Evolutionary conservation across 2,113 vertebrate species (phyloP).

Genomic region (Nymphicus hollandicus): DNA sequence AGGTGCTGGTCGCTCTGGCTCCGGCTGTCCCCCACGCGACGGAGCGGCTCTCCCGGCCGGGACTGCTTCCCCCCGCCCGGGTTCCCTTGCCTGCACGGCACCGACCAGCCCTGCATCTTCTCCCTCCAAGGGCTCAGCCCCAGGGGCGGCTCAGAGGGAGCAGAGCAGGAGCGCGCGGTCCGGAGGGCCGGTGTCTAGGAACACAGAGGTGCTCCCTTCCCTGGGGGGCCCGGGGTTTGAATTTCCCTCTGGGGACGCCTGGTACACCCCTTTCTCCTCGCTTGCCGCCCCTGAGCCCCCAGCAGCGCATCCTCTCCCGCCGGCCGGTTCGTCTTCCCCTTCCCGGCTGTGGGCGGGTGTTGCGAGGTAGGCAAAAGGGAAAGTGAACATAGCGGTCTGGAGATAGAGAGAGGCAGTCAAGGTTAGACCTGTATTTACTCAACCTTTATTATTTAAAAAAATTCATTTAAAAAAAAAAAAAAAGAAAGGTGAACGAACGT

Average conservation of each 20-base stretch:
- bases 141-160: neutral
- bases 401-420: neutral
- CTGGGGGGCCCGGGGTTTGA: neutral
- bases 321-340: neutral
- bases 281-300: neutral
- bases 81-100: neutral
- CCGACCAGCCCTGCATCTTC: neutral
- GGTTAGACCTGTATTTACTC: slow-evolving; percentile 43
- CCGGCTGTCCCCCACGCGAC: neutral
- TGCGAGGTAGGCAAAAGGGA: neutral
- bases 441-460: slow-evolving; percentile 72
- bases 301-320: slow-evolving; percentile 22
- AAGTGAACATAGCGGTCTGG: neutral
- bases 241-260: neutral
- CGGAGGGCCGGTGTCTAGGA: neutral
- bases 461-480: slow-evolving; percentile 64
- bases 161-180: neutral
- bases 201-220: neutral
- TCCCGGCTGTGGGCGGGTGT: neutral
- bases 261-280: neutral
- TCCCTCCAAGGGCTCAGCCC: neutral
- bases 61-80: neutral
- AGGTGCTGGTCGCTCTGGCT: neutral
- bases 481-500: slow-evolving; percentile 73
- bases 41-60: neutral